phyloP scores from a whole-genome alignment of 2,797 vertebrate species.

The Sebastiscus albofasciatus region DNA sequence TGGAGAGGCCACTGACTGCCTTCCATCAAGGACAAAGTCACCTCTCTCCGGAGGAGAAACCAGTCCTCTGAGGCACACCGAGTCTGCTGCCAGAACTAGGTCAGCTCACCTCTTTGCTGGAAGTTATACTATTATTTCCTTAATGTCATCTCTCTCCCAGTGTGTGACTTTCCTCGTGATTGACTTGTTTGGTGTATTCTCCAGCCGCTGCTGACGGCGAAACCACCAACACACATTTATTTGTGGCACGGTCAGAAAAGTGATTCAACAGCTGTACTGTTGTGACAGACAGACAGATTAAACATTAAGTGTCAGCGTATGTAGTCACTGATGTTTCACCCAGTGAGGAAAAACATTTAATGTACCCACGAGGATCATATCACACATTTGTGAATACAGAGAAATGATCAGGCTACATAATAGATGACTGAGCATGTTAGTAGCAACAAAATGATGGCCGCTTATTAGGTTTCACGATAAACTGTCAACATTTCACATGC shows the following conservation, averaged over 20 bases:
- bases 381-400: neutral
- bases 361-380: neutral
- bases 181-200: slow-evolving; percentile 62
- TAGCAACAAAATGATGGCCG: neutral
- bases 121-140: slow-evolving; percentile 71
- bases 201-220: slow-evolving; percentile 11
- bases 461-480: neutral
- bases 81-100: slow-evolving; percentile 70
- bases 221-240: slow-evolving; percentile 18
- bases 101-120: slow-evolving; percentile 73
- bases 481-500: neutral
- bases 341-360: neutral
- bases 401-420: neutral
- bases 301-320: neutral
- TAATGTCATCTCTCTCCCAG: slow-evolving; percentile 56
- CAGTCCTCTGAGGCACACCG: slow-evolving; percentile 64
- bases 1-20: slow-evolving; percentile 57
- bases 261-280: slow-evolving; percentile 7
- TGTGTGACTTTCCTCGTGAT: slow-evolving; percentile 66
- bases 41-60: slow-evolving; percentile 70
- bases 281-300: neutral
- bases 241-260: neutral
- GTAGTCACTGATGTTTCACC: neutral
- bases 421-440: no score
- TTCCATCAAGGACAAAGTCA: slow-evolving; percentile 77